Evolutionary conservation across 2,113 vertebrate genomes (phyloP), one percentile per base, ranked within the genome.

Genomic region (Cynocephalus volans): DNA sequence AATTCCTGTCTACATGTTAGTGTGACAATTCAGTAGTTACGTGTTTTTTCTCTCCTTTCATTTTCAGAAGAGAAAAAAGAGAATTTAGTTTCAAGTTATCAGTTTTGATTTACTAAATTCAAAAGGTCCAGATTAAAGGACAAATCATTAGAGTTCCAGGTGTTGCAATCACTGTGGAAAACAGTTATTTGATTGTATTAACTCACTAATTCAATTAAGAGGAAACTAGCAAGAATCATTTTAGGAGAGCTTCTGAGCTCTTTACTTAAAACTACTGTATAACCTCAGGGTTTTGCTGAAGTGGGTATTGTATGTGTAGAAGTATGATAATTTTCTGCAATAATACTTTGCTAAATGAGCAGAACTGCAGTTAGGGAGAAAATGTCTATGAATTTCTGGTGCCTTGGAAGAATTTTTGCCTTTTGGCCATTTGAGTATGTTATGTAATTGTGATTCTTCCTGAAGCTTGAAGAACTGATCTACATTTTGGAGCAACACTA

Each of bases 231-330:
- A 77, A 93, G 80, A 76, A 77, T 92, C 64, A 70, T 95, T 31
- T 88, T 93, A 84, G 58, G 41, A 93, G 36, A 67, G 36, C 9
- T 79, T 65, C 69, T 45, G 50, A 86, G 26, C 65, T 96, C 72
- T 90, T 88, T 88, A 83, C 56, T 94, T 96, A 96, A 95, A 83
- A 65, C 73, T 60, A 33, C 6, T 0, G 18, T 76, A 56, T 92
- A 95, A 95, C 95, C 95, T 95, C 31, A n/a, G 90, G 97, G 95
- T 88, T 93, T 96, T 96, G 36, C 70, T 84, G 70, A 96, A 97
- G 33, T 95, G 15, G 45, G 15, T 67, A 45, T 65, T 96, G 19
- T 79, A 93, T 52, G 14, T 96, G 56, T 48, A 86, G 28, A 89
- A 80, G 58, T 80, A 2, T 2, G 85, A 65, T 93, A 93, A 96